These are phyloP conservation scores for Eurosta solidaginis DNA, from an alignment of 1,140 invertebrate genomes.

Conservation along the genomic window DNA sequence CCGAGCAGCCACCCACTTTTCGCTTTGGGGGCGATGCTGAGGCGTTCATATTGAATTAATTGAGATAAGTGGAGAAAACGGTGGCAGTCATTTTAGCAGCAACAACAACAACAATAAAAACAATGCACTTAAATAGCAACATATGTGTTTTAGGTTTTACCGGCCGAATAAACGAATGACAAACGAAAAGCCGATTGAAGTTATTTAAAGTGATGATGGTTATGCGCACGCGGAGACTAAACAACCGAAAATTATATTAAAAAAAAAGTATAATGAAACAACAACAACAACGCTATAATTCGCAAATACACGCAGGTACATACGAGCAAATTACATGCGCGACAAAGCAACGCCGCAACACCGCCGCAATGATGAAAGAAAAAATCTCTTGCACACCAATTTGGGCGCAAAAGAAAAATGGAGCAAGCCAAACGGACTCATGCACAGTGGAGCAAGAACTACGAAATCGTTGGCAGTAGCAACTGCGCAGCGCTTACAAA, in stretches of 20 bases:
- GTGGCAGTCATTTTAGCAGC: neutral
- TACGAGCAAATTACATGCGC: neutral
- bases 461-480: neutral
- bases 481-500: neutral
- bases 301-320: neutral
- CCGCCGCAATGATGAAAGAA: neutral
- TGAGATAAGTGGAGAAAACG: neutral
- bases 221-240: constrained; percentile 26
- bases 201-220: neutral
- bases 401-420: constrained; percentile 9
- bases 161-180: neutral
- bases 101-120: neutral
- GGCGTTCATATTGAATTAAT: neutral
- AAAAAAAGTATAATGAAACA: constrained; percentile 3
- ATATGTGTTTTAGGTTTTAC: constrained; percentile 1
- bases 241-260: constrained; percentile 3
- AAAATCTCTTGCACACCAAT: neutral
- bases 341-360: neutral
- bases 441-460: neutral
- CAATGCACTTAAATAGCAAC: neutral
- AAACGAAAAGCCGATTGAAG: neutral
- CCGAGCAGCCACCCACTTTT: neutral
- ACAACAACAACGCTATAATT: neutral
- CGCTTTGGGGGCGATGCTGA: neutral
- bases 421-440: neutral